Evolutionary conservation across 1,140 invertebrate genomes (phyloP), one percentile per base, ranked within the genome.

Genomic region (Cardiocondyla obscurior): DNA sequence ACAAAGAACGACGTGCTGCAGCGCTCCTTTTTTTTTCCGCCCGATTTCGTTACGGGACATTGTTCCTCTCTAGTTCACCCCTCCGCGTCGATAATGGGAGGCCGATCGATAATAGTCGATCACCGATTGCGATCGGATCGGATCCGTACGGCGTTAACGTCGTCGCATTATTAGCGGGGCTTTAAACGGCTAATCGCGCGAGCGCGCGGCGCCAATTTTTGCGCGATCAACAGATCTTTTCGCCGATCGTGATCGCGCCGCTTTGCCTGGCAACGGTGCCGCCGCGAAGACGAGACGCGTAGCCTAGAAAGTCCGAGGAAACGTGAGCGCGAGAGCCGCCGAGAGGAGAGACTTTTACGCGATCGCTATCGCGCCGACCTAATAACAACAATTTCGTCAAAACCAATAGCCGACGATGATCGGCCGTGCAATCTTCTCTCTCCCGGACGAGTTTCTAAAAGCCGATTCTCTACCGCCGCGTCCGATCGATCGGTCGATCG

Each of bases 301-400:
- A 39, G 67, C 76, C 81, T 89, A 89, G 88, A 90, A 89, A 90
- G 85, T 88, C 33, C 53, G 51, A 58, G 36, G 81, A 85, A 84
- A 84, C 84, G 42, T 67, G 85, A 82, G 28, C 77, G 62, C 81
- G 69, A 55, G 69, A 72, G 55, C 58, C 28, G 74, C 74, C 14
- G 53, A 58, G 36, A 74, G 72, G 22, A 30, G 72, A 62, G 67
- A 79, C 79, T 79, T 85, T 85, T 81, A 64, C 83, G 33, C 76
- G 87, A 89, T 89, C 83, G 76, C 44, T 87, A 89, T 89, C 87
- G 76, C 58, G 65, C 14, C 83, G 85, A 83, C 58, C 70, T 90
- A 88, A 90, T 90, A 84, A 85, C 70, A 90, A 90, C 84, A 90
- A 90, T 90, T 90, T 89, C 67, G 74, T 90, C 83, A 89, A 90